Evolutionary conservation across 2,113 vertebrate species (phyloP), one percentile per base, ranked within the genome.

Genomic region (Cisticola juncidis): DNA sequence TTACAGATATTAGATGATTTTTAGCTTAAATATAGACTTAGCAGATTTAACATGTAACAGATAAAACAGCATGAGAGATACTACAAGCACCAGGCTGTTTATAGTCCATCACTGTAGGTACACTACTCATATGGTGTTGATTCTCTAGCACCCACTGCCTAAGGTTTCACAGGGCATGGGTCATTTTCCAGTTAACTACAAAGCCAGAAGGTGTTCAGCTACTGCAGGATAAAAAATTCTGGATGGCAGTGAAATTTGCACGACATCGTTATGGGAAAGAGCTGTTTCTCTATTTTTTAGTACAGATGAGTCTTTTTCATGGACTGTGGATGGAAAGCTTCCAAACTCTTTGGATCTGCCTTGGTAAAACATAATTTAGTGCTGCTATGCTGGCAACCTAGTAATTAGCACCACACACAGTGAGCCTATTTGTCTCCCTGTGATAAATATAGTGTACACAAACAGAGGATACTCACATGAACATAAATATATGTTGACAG

Each of bases 1-100:
- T 83, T 93, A 71, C 36, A 92, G 81, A 83, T 87, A 58, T 51
- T 88, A 82, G 25, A 68, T 79, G 25, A 89, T 77, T 96, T 94
- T 94, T 45, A 91, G 58, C n/a, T 82, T 92, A 92, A 76, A 50
- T 69, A 77, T 57, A 94, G 85, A 76, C 62, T 15, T 90, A 82
- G 65, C 26, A 73, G 69, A 90, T 79, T 77, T 86, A 93, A 81
- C 29, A 65, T 35, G 50, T 42, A 64, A 7, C 26, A 66, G 61
- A 54, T 88, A 71, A 94, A 93, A 29, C 48, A 76, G 74, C 21
- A 1, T 77, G 90, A 72, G 40, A 61, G 45, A 45, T 74, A 50
- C 44, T 74, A 38, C 2, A 2, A 50, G 45, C 36, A 82, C 47
- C 20, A 85, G 79, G 23, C 28, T 66, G 50, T 82, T 93, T 72